phyloP scores from a whole-genome alignment of 2,113 vertebrate species.

The Lepus timidus region DNA sequence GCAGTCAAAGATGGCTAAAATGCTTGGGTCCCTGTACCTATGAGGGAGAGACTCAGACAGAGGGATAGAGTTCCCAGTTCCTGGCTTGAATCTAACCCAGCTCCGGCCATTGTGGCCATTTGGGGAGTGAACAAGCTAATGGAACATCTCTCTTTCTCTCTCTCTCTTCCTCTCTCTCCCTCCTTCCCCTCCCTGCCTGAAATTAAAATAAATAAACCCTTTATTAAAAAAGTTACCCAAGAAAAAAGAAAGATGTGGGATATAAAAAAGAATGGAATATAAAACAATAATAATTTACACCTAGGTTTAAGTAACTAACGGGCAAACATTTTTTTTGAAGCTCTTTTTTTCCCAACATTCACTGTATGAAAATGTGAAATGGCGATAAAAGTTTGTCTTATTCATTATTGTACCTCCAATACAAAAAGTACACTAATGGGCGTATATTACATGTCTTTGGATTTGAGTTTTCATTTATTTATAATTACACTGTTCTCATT shows the following conservation, averaged over 20 bases:
- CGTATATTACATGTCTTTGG: neutral
- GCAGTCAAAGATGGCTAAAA: no score
- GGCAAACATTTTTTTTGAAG: neutral
- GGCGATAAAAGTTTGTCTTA: neutral
- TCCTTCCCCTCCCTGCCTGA: no score
- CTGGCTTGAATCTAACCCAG: no score
- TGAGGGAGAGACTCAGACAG: no score
- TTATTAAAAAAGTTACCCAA: neutral
- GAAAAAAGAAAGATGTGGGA: neutral
- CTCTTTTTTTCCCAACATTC: neutral
- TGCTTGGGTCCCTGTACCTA: no score
- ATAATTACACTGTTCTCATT: neutral
- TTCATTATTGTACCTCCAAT: neutral
- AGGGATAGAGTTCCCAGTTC: no score
- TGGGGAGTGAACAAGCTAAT: no score
- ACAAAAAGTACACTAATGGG: neutral
- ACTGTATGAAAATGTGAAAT: slow-evolving; percentile 29
- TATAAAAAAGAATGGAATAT: neutral
- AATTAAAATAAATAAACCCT: no score
- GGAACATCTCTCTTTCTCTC: no score
- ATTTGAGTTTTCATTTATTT: slow-evolving; percentile 39
- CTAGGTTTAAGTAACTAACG: slow-evolving; percentile 14
- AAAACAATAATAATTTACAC: neutral
- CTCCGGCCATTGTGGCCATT: no score
- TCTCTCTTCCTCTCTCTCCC: no score